phyloP scores from a whole-genome alignment of 2,113 vertebrate species.

The Regulus satrapa region DNA sequence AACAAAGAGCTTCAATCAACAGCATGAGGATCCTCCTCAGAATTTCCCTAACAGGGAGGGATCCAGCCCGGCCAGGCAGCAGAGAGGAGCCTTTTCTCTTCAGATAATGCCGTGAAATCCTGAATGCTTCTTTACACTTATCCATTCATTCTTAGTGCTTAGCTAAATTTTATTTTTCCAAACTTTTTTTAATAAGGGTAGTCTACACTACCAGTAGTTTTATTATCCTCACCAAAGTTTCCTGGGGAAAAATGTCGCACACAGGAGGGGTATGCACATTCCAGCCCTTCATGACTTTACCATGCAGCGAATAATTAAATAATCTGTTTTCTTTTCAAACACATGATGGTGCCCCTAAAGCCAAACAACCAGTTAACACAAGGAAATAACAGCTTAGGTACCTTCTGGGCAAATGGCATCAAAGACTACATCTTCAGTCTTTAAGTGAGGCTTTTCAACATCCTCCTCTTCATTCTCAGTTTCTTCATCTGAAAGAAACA shows the following conservation, averaged over 20 bases:
- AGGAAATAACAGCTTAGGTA: constrained; percentile 42
- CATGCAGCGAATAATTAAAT: neutral
- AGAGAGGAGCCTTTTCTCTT: neutral
- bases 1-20: constrained; percentile 19
- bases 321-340: neutral
- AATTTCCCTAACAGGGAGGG: neutral
- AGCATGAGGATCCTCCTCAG: neutral
- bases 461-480: constrained; percentile 78
- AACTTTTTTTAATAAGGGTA: neutral
- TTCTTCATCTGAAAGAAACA: constrained; percentile 72
- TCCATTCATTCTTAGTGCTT: neutral
- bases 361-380: neutral
- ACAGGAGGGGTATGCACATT: neutral
- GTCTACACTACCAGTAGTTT: neutral
- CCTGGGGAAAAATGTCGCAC: neutral
- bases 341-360: neutral
- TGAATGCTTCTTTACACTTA: neutral
- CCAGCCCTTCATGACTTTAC: neutral
- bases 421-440: constrained; percentile 69
- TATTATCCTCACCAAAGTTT: neutral
- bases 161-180: neutral
- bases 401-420: constrained; percentile 82
- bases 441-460: constrained; percentile 74
- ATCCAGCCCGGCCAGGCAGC: neutral
- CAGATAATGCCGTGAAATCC: neutral